These are phyloP conservation scores for Cygnus atratus DNA, from an alignment of 2,113 vertebrate species.

Conservation along the genomic window DNA sequence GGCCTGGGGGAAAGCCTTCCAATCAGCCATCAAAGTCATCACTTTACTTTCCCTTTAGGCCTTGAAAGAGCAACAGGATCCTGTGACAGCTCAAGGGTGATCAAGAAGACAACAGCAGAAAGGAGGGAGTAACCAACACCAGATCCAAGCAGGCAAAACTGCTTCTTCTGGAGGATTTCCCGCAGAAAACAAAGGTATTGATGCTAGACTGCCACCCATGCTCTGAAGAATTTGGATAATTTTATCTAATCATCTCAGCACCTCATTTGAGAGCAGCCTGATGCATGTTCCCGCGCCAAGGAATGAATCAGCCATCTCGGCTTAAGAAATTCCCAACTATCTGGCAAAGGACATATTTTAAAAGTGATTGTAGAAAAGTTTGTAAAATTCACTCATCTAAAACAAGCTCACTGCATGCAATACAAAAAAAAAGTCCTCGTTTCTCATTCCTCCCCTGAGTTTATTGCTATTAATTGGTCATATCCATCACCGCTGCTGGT, in stretches of 20 bases:
- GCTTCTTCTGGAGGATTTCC: not conserved
- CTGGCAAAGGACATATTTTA: constrained; percentile 1
- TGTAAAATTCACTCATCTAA: not conserved
- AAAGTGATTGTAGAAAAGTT: not conserved
- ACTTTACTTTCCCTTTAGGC: constrained; percentile 13
- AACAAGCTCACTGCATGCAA: not conserved
- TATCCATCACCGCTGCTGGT: not conserved
- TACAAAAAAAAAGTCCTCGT: not conserved
- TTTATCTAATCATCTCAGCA: constrained; percentile 45
- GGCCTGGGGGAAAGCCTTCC: not conserved
- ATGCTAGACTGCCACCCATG: not conserved
- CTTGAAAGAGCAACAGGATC: not conserved
- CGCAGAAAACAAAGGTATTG: not conserved
- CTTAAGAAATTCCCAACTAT: constrained; percentile 22
- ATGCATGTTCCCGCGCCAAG: not conserved
- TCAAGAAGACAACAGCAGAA: not conserved
- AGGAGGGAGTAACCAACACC: not conserved
- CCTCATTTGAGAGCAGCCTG: not conserved
- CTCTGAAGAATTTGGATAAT: constrained; percentile 12
- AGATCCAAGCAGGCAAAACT: not conserved
- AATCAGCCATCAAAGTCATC: not conserved
- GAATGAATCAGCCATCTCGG: constrained; percentile 7
- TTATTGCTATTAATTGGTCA: constrained; percentile 16
- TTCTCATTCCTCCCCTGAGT: not conserved
- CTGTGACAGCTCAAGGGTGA: not conserved